Conservation (phyloP, 2,888 invertebrate species). For the Chaetogeoica ovagalla region DNA sequence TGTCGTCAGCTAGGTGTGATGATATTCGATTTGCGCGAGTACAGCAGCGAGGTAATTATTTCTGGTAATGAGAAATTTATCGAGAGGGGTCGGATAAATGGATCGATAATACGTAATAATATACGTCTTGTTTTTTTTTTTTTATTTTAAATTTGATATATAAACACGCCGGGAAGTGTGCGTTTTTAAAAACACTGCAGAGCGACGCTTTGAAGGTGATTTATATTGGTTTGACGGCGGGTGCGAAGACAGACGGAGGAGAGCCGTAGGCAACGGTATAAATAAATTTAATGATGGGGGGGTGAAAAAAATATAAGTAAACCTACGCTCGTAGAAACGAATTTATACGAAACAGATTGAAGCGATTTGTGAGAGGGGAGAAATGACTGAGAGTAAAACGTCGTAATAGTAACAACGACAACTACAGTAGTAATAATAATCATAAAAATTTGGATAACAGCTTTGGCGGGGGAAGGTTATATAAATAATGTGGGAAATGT, state of each 20-base stretch:
- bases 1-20: no score
- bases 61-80: not conserved
- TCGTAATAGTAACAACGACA: not conserved
- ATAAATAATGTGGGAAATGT: no score
- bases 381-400: conserved; percentile 6
- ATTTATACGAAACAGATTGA: conserved; percentile 37
- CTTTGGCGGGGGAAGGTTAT: no score
- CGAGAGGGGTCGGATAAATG: no score
- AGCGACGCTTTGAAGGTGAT: conserved; percentile 13
- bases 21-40: conserved; percentile 7
- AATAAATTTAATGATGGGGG: not conserved
- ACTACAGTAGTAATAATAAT: no score
- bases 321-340: conserved; percentile 14
- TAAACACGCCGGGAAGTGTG: not conserved
- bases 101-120: no score
- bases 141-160: not conserved
- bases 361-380: not conserved
- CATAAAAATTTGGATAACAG: no score
- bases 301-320: conserved; percentile 7
- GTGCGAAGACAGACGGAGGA: not conserved
- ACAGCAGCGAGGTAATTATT: not conserved
- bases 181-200: not conserved
- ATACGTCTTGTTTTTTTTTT: conserved; percentile 14
- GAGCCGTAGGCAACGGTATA: not conserved
- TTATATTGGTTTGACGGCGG: conserved; percentile 33